Evolutionary conservation across 2,797 vertebrate genomes (phyloP), one percentile per base, ranked within the genome.

Genomic region (Epinephelus awoara): DNA sequence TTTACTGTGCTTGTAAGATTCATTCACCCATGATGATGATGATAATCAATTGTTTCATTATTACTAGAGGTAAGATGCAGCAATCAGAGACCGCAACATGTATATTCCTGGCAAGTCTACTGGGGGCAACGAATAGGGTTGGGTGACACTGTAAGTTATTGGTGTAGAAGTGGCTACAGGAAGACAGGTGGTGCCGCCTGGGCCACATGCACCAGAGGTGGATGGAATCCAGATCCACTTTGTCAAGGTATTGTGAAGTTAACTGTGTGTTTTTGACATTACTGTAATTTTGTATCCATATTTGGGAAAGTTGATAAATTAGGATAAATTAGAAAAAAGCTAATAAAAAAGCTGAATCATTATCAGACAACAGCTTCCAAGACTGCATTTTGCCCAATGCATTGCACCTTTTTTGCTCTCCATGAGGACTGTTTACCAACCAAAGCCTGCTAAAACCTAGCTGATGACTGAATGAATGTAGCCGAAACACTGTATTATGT

Each of bases 171-270:
- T 0, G 51, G 29, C 18, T 92, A 77, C 72, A 14, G 0, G 19
- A 4, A 0, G 0, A 12, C 12, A 29, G 12, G 0, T 27, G 51
- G 0, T 0, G 2, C 0, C n/a, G 0, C 0, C 0, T 0, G 0
- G 0, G 84, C 87, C 23, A 85, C 4, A 11, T 95, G 95, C 75
- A 90, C 81, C 78, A 68, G 46, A 82, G 8, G 44, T 1, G 94
- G 92, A 1, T 95, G 92, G 93, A 23, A 0, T 1, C 93, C 92
- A 55, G 14, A 81, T 5, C 85, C 85, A 57, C 72, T 90, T 34
- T 93, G 88, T 88, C 0, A 69, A 91, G 84, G 89, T 90, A 85
- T 1, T 58, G 27, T 58, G 3, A 19, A 34, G 3, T 77, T 40
- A 18, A 67, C 3, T 12, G 50, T 14, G 1, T 34, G 4, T 47